These are phyloP conservation scores for Paraescarpia echinospica DNA, from an alignment of 1,140 invertebrate species.

Conservation along the genomic window DNA sequence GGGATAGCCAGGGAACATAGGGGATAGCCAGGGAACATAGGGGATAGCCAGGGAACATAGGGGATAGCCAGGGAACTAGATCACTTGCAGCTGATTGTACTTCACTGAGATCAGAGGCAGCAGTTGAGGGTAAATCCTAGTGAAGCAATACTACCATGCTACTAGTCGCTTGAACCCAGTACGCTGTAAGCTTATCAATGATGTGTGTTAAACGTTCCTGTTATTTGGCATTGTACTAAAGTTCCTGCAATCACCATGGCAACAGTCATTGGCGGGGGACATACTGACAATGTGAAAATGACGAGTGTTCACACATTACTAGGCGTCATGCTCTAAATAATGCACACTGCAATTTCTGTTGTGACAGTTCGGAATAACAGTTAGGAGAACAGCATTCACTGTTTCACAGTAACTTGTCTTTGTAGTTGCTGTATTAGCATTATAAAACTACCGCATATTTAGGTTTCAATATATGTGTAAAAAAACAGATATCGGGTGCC, in stretches of 20 bases:
- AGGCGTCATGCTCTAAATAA: not conserved
- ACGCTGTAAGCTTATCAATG: not conserved
- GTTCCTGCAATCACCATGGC: not conserved
- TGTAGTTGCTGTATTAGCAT: not conserved
- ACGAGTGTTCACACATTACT: not conserved
- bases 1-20: no score
- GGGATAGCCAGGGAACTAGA: not conserved
- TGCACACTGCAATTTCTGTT: not conserved
- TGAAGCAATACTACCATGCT: not conserved
- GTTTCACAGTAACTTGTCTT: not conserved
- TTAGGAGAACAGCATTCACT: not conserved
- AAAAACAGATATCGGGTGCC: not conserved
- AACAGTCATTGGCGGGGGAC: not conserved
- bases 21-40: no score
- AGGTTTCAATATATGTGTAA: not conserved
- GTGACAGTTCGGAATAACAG: not conserved
- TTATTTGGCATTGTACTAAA: not conserved
- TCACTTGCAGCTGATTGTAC: not conserved
- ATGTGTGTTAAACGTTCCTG: not conserved
- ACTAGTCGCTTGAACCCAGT: not conserved
- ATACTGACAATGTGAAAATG: not conserved
- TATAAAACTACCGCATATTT: not conserved
- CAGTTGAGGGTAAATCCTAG: not conserved
- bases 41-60: not conserved
- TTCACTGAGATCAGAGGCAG: not conserved